Conservation (phyloP, 2,113 vertebrate genomes). For the Colistium nudipinnis region DNA sequence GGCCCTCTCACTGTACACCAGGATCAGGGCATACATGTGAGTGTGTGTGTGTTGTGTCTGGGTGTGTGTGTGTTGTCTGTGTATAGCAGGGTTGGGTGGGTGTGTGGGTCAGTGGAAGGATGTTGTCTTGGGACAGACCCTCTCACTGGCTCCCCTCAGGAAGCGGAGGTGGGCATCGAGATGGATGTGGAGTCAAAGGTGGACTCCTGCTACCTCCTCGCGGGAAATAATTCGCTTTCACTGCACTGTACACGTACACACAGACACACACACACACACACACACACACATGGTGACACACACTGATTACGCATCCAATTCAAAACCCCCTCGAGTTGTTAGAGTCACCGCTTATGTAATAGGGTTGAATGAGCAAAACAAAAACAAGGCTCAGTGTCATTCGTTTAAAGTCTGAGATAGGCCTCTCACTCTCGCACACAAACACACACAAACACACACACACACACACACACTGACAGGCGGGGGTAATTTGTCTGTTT, state of each 20-base stretch:
- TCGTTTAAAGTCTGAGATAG: constrained; percentile 27
- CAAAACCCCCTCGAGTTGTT: constrained; percentile 54
- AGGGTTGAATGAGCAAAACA: constrained; percentile 65
- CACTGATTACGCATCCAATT: constrained; percentile 39
- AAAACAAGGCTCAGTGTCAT: constrained; percentile 63
- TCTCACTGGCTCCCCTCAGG: constrained; percentile 30
- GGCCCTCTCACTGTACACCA: constrained; percentile 51
- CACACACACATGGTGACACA: constrained; percentile 20
- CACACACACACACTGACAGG: constrained; percentile 48
- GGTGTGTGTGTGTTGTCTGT: constrained; percentile 8
- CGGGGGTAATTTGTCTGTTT: constrained; percentile 56
- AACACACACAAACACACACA: constrained; percentile 18
- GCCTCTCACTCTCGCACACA: background rate
- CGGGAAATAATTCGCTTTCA: constrained; percentile 57
- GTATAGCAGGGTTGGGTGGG: constrained; percentile 3
- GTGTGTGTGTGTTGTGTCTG: background rate
- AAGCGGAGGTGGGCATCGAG: constrained; percentile 19
- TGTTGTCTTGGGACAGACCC: constrained; percentile 41
- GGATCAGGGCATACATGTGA: constrained; percentile 34
- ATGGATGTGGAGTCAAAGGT: constrained; percentile 49
- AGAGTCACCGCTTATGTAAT: constrained; percentile 71
- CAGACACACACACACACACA: constrained; percentile 20
- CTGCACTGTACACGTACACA: constrained; percentile 19
- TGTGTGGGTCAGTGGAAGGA: constrained; percentile 8
- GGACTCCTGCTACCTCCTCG: constrained; percentile 17